A percentile compares a stretch with the other conserved stretches of the same genome.
Conservation (phyloP, 1,140 invertebrate species). For the Rhopalosiphum maidis region DNA sequence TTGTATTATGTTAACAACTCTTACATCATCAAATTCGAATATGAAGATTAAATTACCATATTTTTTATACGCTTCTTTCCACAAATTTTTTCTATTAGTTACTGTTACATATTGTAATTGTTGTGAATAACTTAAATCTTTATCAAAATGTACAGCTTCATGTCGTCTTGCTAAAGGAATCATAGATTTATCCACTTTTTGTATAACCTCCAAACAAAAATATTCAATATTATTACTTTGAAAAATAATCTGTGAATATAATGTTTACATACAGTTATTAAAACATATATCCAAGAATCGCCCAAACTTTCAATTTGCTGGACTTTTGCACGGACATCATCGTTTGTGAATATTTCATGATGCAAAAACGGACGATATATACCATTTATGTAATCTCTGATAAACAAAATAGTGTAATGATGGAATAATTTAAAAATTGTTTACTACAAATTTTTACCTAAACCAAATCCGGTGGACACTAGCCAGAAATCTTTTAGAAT, state of each 20-base stretch:
- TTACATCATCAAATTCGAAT: neutral
- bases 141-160: slow-evolving; percentile 65
- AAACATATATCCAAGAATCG: slow-evolving; percentile 69
- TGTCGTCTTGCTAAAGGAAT: slow-evolving; percentile 73
- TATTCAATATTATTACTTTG: slow-evolving; percentile 30
- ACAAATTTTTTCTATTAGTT: slow-evolving; percentile 81
- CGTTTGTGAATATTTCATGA: slow-evolving; percentile 63
- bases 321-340: slow-evolving; percentile 67
- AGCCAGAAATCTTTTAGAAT: slow-evolving; percentile 61
- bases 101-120: slow-evolving; percentile 80
- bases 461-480: slow-evolving; percentile 74
- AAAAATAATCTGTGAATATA: slow-evolving; percentile 42
- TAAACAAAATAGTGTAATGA: slow-evolving; percentile 42
- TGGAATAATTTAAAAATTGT: neutral
- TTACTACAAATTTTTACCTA: slow-evolving; percentile 63
- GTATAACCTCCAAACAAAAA: slow-evolving; percentile 66
- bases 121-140: slow-evolving; percentile 76
- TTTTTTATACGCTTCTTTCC: slow-evolving; percentile 84
- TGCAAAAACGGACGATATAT: slow-evolving; percentile 63
- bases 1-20: neutral
- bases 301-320: slow-evolving; percentile 68
- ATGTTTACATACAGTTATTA: slow-evolving; percentile 65
- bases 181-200: slow-evolving; percentile 72
- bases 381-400: slow-evolving; percentile 66
- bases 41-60: slow-evolving; percentile 68